phyloP scores from a whole-genome alignment of 2,113 vertebrate genomes.

The Oostethus manadensis region DNA sequence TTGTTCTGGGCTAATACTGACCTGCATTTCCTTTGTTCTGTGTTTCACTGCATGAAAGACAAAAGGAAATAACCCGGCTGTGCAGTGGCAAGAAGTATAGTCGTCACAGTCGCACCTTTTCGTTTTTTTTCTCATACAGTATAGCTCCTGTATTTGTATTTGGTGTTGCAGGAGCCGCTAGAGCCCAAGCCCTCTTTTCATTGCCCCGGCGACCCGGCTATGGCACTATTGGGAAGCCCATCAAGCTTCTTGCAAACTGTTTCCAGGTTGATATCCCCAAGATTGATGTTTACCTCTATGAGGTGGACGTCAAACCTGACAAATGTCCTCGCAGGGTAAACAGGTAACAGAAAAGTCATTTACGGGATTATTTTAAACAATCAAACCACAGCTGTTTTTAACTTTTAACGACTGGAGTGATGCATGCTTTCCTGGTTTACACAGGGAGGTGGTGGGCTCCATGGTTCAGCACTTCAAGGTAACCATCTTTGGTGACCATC shows the following conservation, averaged over 20 bases:
- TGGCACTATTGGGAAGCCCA: slow-evolving; percentile 99
- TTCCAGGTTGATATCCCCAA: slow-evolving; percentile 99
- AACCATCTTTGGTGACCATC: slow-evolving; percentile 97
- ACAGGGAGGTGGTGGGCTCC: slow-evolving; percentile 96
- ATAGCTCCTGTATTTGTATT: not conserved
- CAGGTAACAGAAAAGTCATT: slow-evolving; percentile 74
- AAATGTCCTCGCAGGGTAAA: slow-evolving; percentile 98
- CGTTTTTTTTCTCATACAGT: not conserved
- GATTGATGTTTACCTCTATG: slow-evolving; percentile 99
- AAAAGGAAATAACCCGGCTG: not conserved
- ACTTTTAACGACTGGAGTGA: too few relatives aligned
- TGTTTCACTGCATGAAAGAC: not conserved
- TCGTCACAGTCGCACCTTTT: not conserved
- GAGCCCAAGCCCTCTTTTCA: slow-evolving; percentile 97
- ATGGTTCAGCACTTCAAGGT: slow-evolving; percentile 99
- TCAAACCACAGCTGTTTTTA: not conserved
- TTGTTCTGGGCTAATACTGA: slow-evolving; percentile 8
- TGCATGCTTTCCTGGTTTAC: not conserved
- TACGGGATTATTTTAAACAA: not conserved
- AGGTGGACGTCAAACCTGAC: slow-evolving; percentile 99
- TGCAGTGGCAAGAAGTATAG: too few relatives aligned
- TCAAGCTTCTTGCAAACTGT: slow-evolving; percentile 99
- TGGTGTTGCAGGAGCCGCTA: slow-evolving; percentile 83
- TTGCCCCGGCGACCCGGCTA: slow-evolving; percentile 96
- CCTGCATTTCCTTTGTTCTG: not conserved